These are phyloP conservation scores for Callipepla californica DNA, from an alignment of 2,113 vertebrate genomes.

Conservation along the genomic window DNA sequence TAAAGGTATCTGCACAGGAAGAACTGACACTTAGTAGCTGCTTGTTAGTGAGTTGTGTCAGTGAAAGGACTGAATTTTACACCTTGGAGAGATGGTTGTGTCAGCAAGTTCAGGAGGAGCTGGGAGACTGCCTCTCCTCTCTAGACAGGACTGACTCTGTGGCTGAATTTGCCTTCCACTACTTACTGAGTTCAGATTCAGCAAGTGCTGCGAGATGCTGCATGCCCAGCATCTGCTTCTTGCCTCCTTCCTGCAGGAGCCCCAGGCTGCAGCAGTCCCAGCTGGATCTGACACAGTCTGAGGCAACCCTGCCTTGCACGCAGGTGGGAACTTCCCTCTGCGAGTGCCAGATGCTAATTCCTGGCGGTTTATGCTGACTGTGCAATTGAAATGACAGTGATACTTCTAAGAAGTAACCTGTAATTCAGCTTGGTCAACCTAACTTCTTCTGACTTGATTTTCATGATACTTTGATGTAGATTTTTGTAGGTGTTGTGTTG, in stretches of 20 bases:
- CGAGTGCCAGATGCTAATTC: not conserved
- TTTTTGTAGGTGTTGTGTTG: not conserved
- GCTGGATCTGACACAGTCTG: not conserved
- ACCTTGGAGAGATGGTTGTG: too few species aligned
- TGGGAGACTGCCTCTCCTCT: not conserved
- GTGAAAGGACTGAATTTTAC: not conserved
- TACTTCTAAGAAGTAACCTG: not conserved
- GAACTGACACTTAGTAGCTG: not conserved
- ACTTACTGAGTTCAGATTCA: accelerated
- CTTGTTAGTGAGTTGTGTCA: not conserved
- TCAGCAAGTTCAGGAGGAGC: not conserved
- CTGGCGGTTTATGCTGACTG: not conserved
- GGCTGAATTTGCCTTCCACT: not conserved
- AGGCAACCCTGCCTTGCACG: not conserved
- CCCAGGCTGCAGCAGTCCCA: not conserved
- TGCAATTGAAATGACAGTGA: not conserved
- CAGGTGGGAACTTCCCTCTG: not conserved
- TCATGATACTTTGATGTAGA: not conserved
- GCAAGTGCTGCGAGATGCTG: not conserved
- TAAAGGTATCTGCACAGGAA: not conserved
- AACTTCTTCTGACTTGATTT: not conserved
- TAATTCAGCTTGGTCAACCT: not conserved
- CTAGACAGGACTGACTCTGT: not conserved
- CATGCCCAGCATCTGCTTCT: accelerated
- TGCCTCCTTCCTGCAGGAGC: not conserved